Evolutionary conservation across 2,888 invertebrate genomes (phyloP).

Genomic region (Clivina fossor): DNA sequence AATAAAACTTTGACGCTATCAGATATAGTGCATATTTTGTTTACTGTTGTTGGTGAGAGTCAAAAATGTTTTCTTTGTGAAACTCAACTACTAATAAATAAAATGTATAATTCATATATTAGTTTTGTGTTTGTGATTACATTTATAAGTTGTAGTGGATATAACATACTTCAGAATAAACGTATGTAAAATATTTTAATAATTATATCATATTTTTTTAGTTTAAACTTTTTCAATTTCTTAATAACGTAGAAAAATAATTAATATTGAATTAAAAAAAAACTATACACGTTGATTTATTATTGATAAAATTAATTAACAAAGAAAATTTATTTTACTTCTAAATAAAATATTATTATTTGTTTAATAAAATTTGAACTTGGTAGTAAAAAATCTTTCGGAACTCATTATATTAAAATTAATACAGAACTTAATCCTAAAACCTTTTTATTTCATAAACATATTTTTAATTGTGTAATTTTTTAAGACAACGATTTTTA

Average conservation of each 20-base stretch:
- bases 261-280: neutral
- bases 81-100: slow-evolving; percentile 6
- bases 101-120: neutral
- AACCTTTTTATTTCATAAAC: too few species aligned
- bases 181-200: slow-evolving; percentile 11
- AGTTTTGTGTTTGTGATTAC: slow-evolving; percentile 3
- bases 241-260: neutral
- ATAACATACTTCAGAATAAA: neutral
- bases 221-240: neutral
- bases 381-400: too few species aligned
- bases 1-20: slow-evolving; percentile 20
- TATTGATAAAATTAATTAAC: neutral
- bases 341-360: too few species aligned
- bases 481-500: too few species aligned
- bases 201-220: neutral
- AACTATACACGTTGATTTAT: neutral
- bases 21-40: slow-evolving; percentile 11
- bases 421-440: too few species aligned
- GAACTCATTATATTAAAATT: too few species aligned
- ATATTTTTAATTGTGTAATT: too few species aligned
- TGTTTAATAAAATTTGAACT: too few species aligned
- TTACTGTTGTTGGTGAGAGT: neutral
- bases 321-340: too few species aligned
- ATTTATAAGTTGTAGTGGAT: slow-evolving; percentile 5
- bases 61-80: slow-evolving; percentile 15